Evolutionary conservation across 2,888 invertebrate species (phyloP).

Genomic region (Drosophila seclusa): DNA sequence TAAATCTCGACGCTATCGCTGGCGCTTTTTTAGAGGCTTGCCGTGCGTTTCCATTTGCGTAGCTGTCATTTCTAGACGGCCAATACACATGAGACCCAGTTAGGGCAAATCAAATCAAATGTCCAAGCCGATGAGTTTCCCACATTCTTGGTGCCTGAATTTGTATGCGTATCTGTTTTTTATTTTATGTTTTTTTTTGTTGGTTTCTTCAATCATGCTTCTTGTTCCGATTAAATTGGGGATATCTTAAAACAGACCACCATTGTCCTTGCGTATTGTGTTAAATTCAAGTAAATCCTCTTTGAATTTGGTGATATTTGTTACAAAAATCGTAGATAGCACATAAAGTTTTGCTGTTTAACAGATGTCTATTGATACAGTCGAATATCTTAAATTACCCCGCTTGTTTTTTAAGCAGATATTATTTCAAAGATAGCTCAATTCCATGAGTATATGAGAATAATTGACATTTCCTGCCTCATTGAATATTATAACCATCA

Average conservation of each 20-base stretch:
- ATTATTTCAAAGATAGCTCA: neutral
- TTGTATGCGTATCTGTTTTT: neutral
- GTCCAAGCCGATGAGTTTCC: constrained; percentile 42
- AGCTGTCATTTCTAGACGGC: constrained; percentile 63
- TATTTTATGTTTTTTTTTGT: neutral
- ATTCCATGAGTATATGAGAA: neutral
- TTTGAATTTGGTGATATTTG: neutral
- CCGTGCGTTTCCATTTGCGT: constrained; percentile 69
- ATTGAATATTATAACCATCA: neutral
- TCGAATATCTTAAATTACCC: neutral
- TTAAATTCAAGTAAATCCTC: neutral
- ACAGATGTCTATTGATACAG: neutral
- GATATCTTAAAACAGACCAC: neutral
- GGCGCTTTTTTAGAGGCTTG: constrained; percentile 38
- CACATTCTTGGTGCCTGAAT: neutral
- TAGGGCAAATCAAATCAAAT: constrained; percentile 58
- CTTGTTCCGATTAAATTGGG: neutral
- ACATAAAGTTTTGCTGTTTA: neutral
- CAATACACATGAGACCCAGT: constrained; percentile 68
- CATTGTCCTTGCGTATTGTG: neutral
- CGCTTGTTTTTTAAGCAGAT: neutral
- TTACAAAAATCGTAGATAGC: neutral
- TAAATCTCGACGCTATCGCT: constrained; percentile 71
- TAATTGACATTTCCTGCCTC: neutral
- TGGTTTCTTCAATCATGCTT: neutral